Percentiles rank a stretch among this genome's conserved stretches.
phyloP scores from a whole-genome alignment of 2,888 invertebrate species.

The Netelia fuscicornis region DNA sequence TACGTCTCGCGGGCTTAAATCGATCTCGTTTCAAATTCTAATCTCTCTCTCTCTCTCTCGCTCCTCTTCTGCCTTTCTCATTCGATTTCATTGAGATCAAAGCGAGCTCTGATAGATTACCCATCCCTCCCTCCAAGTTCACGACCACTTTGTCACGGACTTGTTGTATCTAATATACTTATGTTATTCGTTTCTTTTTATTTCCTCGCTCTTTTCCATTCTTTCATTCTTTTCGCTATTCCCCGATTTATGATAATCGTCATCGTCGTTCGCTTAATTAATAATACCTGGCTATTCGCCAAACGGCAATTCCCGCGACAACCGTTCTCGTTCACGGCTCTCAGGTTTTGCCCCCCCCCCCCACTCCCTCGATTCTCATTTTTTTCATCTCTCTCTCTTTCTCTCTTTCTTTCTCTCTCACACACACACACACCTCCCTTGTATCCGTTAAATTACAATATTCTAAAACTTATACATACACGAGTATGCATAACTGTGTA shows the following conservation, averaged over 20 bases:
- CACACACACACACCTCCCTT: constrained; percentile 44
- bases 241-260: constrained; percentile 28
- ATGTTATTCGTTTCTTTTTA: constrained; percentile 17
- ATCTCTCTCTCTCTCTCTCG: not conserved
- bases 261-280: constrained; percentile 63
- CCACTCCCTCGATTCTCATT: constrained; percentile 20
- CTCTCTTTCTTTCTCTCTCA: constrained; percentile 30
- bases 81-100: constrained; percentile 59
- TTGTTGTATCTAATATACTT: constrained; percentile 45
- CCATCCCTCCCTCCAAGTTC: constrained; percentile 24
- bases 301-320: constrained; percentile 38
- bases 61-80: constrained; percentile 12
- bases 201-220: constrained; percentile 8
- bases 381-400: constrained; percentile 36
- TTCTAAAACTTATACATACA: constrained; percentile 76
- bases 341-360: constrained; percentile 34
- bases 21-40: constrained; percentile 19
- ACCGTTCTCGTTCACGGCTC: constrained; percentile 66
- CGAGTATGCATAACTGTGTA: constrained; percentile 75
- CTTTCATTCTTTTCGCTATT: constrained; percentile 12
- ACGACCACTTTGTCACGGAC: constrained; percentile 45
- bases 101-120: constrained; percentile 17
- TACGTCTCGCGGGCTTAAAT: constrained; percentile 65
- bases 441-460: constrained; percentile 70
- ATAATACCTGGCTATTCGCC: constrained; percentile 59